A percentile compares a stretch with the other conserved stretches of the same genome.
Evolutionary conservation across 2,888 invertebrate species (phyloP).

Genomic region (Leucoma salicis): DNA sequence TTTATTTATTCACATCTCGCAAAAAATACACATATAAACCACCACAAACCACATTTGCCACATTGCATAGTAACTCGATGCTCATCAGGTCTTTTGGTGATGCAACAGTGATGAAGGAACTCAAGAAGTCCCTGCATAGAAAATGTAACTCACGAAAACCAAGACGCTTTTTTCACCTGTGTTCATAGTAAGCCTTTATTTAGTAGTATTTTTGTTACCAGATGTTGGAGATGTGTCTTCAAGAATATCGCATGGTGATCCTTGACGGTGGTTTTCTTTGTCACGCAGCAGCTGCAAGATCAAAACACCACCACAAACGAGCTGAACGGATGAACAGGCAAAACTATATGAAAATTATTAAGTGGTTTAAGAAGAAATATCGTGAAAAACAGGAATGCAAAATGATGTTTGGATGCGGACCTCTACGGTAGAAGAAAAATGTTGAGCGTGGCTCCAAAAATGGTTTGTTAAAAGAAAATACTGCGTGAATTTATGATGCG

Average conservation of each 20-base stretch:
- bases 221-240: constrained; percentile 90
- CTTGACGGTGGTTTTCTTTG: constrained; percentile 88
- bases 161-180: too few relatives aligned
- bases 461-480: too few relatives aligned
- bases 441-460: too few relatives aligned
- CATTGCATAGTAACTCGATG: too few relatives aligned
- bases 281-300: constrained; percentile 79
- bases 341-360: constrained; percentile 74
- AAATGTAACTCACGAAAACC: too few relatives aligned
- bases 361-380: constrained; percentile 69
- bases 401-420: constrained; percentile 48
- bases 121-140: too few relatives aligned
- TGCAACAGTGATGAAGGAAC: not conserved
- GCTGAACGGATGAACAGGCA: constrained; percentile 65
- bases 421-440: not conserved
- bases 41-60: too few relatives aligned
- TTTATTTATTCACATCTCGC: too few relatives aligned
- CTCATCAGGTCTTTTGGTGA: not conserved
- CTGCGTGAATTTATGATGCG: too few relatives aligned
- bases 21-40: too few relatives aligned
- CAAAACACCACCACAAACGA: constrained; percentile 33
- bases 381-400: constrained; percentile 66
- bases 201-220: constrained; percentile 47
- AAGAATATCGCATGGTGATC: constrained; percentile 87
- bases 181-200: too few relatives aligned